phyloP scores from a whole-genome alignment of 2,888 invertebrate genomes.

The Neoitamus cyanurus region DNA sequence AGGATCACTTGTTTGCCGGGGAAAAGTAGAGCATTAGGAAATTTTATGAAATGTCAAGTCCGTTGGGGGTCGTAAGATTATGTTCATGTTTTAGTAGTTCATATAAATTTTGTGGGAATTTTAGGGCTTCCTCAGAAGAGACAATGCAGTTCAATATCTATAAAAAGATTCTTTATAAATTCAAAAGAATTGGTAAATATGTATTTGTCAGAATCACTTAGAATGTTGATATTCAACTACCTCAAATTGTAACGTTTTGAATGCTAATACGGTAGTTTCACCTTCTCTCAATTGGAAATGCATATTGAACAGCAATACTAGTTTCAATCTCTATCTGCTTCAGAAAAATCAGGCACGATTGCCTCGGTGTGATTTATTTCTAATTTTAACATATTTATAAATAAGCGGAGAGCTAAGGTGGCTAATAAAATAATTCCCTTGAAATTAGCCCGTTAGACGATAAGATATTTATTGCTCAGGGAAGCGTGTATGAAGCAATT shows the following conservation, averaged over 20 bases:
- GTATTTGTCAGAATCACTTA: neutral
- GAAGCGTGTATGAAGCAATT: neutral
- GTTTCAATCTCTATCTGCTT: neutral
- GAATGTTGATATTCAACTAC: neutral
- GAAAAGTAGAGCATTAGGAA: neutral
- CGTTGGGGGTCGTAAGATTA: neutral
- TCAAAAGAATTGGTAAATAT: neutral
- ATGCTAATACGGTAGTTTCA: neutral
- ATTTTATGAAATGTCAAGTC: neutral
- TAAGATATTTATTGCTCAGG: neutral
- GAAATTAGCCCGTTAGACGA: neutral
- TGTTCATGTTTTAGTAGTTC: neutral
- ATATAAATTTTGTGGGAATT: neutral
- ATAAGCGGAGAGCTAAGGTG: neutral
- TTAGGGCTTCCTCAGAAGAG: neutral
- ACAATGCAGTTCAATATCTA: neutral
- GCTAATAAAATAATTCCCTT: slow-evolving; percentile 5
- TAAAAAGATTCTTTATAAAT: neutral
- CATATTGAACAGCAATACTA: neutral
- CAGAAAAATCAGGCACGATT: neutral
- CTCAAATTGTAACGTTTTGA: neutral
- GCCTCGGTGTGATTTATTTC: neutral
- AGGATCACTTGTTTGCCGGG: neutral
- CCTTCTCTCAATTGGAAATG: neutral
- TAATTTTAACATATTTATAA: neutral